Evolutionary conservation across 2,113 vertebrate genomes (phyloP), one percentile per base, ranked within the genome.

Genomic region (Crotalus helleri): DNA sequence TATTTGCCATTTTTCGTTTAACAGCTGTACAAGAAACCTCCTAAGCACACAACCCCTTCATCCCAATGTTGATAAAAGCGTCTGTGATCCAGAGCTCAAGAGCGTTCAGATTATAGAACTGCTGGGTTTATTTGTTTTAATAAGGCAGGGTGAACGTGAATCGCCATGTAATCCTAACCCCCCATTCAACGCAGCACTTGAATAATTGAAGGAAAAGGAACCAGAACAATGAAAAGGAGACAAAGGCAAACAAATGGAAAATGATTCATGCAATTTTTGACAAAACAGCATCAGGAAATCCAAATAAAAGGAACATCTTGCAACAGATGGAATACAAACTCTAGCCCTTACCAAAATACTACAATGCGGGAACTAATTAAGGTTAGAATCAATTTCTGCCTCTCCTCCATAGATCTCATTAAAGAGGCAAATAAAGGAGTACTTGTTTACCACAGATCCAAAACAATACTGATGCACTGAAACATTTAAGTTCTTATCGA

Each of bases 181-280:
- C 97, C 95, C 97, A 96, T 95, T 97, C 97, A 97, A 97, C 96
- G 94, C 97, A 91, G 94, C 94, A 95, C 95, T 97, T 98, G 98
- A 98, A 98, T 98, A 97, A 98, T 97, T 96, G 97, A 96, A 96
- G 97, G 94, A 97, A 97, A 97, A 97, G 95, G 97, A 97, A 97
- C 94, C 94, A 97, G 97, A 97, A 97, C 92, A 92, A 90, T 94
- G 94, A 97, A 94, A 97, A 96, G 91, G 96, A 96, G 94, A 49
- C 55, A 81, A 97, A 85, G 97, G 95, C 96, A 98, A 97, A 96
- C 97, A 98, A 97, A 95, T 94, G 95, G 93, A 81, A 94, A 92
- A 95, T 97, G 97, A 98, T 98, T 98, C 93, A 97, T 96, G 96
- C 92, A 96, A 94, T 96, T 95, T 95, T 95, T 96, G 97, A 97